Percentiles rank a stretch among this genome's conserved stretches.
These are phyloP conservation scores for Drosophila ogumai DNA, from an alignment of 1,140 invertebrate species.

Conservation along the genomic window DNA sequence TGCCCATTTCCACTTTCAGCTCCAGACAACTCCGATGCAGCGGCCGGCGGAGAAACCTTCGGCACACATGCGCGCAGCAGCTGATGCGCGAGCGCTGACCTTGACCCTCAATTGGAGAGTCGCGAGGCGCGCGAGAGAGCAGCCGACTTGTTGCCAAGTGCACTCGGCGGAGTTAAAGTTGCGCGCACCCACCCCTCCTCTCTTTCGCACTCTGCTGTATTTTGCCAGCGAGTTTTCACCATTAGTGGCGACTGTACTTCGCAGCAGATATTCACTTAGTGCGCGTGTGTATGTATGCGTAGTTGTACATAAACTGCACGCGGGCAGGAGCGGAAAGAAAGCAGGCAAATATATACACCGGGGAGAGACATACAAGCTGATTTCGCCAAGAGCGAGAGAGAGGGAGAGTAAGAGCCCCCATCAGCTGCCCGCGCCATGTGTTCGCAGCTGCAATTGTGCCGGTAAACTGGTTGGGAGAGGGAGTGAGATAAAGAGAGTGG, in stretches of 20 bases:
- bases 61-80: conserved; percentile 78
- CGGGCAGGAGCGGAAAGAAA: conserved; percentile 66
- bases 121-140: conserved; percentile 9
- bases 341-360: conserved; percentile 25
- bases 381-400: conserved; percentile 41
- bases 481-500: conserved; percentile 10
- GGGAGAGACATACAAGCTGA: conserved; percentile 54
- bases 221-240: conserved; percentile 72
- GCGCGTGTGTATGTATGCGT: conserved; percentile 29
- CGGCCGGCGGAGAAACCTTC: conserved; percentile 13
- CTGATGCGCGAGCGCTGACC: conserved; percentile 74
- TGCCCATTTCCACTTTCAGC: conserved; percentile 10
- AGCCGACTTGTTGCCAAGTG: conserved; percentile 78
- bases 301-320: conserved; percentile 43
- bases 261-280: conserved; percentile 43
- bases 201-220: conserved; percentile 3
- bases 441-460: conserved; percentile 55
- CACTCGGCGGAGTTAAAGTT: conserved; percentile 68
- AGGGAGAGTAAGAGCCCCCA: conserved; percentile 29
- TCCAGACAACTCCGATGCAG: conserved; percentile 28
- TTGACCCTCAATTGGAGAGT: conserved; percentile 76
- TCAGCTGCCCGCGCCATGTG: conserved; percentile 62
- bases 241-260: conserved; percentile 76
- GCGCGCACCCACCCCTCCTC: conserved; percentile 18
- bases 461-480: conserved; percentile 51